phyloP scores from a whole-genome alignment of 2,797 vertebrate species.

The Sylvilagus floridanus region DNA sequence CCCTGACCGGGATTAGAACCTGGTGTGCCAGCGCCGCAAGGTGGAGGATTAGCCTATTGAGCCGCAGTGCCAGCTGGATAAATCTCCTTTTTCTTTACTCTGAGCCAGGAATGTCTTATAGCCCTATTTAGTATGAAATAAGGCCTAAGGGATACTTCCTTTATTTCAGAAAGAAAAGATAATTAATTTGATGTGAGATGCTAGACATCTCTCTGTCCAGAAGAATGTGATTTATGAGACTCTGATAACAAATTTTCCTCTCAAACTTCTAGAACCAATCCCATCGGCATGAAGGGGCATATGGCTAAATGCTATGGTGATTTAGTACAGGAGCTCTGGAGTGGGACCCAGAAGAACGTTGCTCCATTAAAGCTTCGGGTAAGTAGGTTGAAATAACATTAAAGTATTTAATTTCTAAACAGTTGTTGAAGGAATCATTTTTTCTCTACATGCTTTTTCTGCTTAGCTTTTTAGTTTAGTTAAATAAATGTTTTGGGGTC shows the following conservation, averaged over 20 bases:
- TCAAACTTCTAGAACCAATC: constrained; percentile 93
- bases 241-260: constrained; percentile 68
- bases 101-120: constrained; percentile 39
- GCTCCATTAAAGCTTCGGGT: constrained; percentile 98
- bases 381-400: constrained; percentile 77
- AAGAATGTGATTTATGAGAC: constrained; percentile 63
- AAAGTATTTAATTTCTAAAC: constrained; percentile 42
- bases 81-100: constrained; percentile 50
- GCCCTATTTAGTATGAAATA: constrained; percentile 57
- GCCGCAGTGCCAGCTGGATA: neutral
- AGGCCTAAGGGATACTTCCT: neutral
- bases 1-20: too few relatives aligned
- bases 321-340: constrained; percentile 98
- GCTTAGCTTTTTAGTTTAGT: constrained; percentile 59
- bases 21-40: too few relatives aligned
- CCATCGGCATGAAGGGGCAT: constrained; percentile 99
- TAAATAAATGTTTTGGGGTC: constrained; percentile 41
- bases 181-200: constrained; percentile 22
- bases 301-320: constrained; percentile 99
- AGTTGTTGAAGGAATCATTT: constrained; percentile 30
- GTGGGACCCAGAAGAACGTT: constrained; percentile 98
- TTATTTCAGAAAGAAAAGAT: constrained; percentile 36
- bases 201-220: constrained; percentile 48
- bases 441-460: constrained; percentile 54
- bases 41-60: too few relatives aligned